Base-by-base conservation (phyloP, 1,140 invertebrate genomes). In the Neocloeon triangulifer region DNA sequence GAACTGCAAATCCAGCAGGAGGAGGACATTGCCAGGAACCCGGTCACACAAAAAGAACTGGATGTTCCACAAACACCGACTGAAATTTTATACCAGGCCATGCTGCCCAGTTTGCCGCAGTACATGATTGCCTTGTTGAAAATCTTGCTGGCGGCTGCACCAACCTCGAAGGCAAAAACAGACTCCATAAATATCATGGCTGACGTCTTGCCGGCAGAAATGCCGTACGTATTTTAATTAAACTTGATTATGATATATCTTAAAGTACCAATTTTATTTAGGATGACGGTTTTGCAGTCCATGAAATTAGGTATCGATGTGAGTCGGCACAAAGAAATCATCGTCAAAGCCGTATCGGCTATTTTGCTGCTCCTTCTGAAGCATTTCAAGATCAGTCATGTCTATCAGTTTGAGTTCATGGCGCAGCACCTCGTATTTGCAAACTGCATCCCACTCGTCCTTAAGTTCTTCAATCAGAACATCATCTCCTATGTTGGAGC, bases 401-500 rank as follows among this genome's bases (percentile, higher is more conserved):
- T 97, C 9, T 98, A 97, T 55, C 86, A 97, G 56, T 99, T 97
- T 62, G 95, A 99, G 57, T 97, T 94, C 49, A 91, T 97, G 72
- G 89, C 86, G 2, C 92, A 98, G 53, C 92, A 98, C 59, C 61
- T 98, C 31, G 91, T 98, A 9, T 96, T 98, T 64, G 92, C 94
- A 34, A 99, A 99, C 54, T 98, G 94, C 51, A 95, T 99, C 51
- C 94, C 95, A 5, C 57, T 99, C 14, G 82, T 99, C 15, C 59
- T 99, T 9, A 99, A 99, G 50, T 98, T 99, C 61, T 88, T 99
- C 47, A 98, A 98, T 59, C 94, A 98, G 53, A 95, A 96, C 47
- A 95, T 98, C 37, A 67, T 85, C 43, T 74, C 79, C 22, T 97
- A 96, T 56, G 80, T 97, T 35, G 76, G 82, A 45, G 76, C 89